Evolutionary conservation across 2,888 invertebrate species (phyloP).

Genomic region (Drosophila pullipes): DNA sequence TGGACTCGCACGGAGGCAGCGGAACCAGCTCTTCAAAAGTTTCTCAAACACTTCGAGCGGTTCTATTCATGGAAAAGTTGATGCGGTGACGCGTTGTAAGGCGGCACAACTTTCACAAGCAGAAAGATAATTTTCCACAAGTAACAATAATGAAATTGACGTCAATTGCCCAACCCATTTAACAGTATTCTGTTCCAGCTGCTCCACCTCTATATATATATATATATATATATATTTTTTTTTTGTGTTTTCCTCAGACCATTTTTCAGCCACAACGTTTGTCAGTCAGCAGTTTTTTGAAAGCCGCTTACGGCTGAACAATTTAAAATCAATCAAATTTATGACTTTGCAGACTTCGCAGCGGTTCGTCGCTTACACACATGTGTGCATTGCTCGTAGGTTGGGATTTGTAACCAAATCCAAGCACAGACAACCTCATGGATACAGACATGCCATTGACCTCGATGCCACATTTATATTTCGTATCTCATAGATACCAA

Average conservation of each 20-base stretch:
- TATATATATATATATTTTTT: background rate
- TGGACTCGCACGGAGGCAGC: background rate
- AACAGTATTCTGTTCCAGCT: slow-evolving; percentile 54
- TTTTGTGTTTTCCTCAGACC: slow-evolving; percentile 12
- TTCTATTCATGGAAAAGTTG: slow-evolving; percentile 51
- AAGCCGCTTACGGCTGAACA: slow-evolving; percentile 73
- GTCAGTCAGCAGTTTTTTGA: slow-evolving; percentile 54
- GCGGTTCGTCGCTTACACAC: slow-evolving; percentile 27
- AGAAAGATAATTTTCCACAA: slow-evolving; percentile 66
- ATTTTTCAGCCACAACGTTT: slow-evolving; percentile 37
- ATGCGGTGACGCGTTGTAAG: slow-evolving; percentile 23
- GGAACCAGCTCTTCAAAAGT: slow-evolving; percentile 32
- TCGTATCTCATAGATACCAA: slow-evolving; percentile 47
- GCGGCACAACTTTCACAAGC: slow-evolving; percentile 52
- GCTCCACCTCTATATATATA: background rate
- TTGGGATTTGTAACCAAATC: slow-evolving; percentile 59
- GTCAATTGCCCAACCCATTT: slow-evolving; percentile 55
- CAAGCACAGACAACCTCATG: slow-evolving; percentile 39
- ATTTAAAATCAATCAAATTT: slow-evolving; percentile 79
- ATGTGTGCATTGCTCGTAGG: slow-evolving; percentile 12
- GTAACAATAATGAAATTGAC: slow-evolving; percentile 61
- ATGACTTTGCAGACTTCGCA: slow-evolving; percentile 76
- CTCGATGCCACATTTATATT: slow-evolving; percentile 60
- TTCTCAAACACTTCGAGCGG: slow-evolving; percentile 36
- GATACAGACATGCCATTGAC: slow-evolving; percentile 71